Evolutionary conservation across 2,113 vertebrate genomes (phyloP).

Genomic region (Lagenorhynchus albirostris): DNA sequence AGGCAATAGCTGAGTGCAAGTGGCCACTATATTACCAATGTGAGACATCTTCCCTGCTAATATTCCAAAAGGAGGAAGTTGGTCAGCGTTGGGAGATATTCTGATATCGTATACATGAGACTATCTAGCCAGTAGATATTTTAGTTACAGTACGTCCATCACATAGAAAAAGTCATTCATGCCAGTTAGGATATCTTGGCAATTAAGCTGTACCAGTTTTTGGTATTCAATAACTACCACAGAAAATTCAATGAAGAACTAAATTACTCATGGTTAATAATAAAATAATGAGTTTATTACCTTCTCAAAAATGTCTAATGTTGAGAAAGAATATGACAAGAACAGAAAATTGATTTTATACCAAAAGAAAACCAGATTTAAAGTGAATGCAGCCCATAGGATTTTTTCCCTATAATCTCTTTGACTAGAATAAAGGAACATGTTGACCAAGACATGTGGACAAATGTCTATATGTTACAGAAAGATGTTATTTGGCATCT

Average conservation of each 20-base stretch:
- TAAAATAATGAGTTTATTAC: constrained; percentile 2
- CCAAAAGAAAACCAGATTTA: constrained; percentile 21
- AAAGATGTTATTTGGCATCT: background rate
- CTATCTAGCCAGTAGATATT: background rate
- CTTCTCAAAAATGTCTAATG: constrained; percentile 22
- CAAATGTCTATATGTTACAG: constrained; percentile 14
- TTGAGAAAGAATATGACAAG: background rate
- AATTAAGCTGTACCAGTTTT: background rate
- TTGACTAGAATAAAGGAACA: background rate
- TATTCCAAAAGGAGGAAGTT: background rate
- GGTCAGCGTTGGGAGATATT: background rate
- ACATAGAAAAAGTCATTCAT: background rate
- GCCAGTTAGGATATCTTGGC: background rate
- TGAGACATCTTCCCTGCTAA: background rate
- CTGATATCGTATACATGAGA: background rate
- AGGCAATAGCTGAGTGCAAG: background rate
- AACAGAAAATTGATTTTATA: constrained; percentile 7
- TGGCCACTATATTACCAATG: background rate
- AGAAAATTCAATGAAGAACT: constrained; percentile 27
- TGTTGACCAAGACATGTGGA: background rate
- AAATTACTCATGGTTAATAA: constrained; percentile 12
- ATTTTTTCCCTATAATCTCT: background rate
- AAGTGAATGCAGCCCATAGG: background rate
- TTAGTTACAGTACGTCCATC: background rate
- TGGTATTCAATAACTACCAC: background rate